A percentile compares a stretch with the other conserved stretches of the same genome.
These are phyloP conservation scores for Megaceryle alcyon DNA, from an alignment of 2,797 vertebrate genomes.

Conservation along the genomic window DNA sequence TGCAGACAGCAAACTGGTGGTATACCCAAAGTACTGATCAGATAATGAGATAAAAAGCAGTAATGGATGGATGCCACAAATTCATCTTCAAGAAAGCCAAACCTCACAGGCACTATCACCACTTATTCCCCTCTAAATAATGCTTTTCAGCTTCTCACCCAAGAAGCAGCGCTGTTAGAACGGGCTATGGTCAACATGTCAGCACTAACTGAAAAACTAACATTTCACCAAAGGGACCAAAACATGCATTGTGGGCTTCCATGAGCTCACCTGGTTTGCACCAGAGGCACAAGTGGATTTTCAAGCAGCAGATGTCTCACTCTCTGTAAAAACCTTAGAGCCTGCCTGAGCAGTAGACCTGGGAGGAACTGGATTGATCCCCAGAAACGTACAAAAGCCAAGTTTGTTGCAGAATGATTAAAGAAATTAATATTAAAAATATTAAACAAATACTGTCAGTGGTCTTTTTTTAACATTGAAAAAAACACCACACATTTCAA, in stretches of 20 bases:
- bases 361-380: not conserved
- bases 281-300: not conserved
- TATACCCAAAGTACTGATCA: not conserved
- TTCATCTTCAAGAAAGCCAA: not conserved
- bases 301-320: not conserved
- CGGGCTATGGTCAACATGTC: not conserved
- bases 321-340: not conserved
- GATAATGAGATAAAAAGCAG: not conserved
- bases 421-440: not conserved
- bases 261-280: not conserved
- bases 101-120: not conserved
- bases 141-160: not conserved
- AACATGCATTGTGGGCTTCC: not conserved
- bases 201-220: not conserved
- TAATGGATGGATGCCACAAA: not conserved
- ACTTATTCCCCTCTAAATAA: not conserved
- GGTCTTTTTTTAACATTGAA: not conserved
- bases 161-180: not conserved
- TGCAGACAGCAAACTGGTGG: not conserved
- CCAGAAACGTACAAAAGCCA: not conserved
- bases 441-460: not conserved
- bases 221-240: not conserved
- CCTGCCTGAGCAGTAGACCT: not conserved
- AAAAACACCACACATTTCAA: not conserved
- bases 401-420: not conserved